Evolutionary conservation across 1,140 invertebrate species (phyloP), one percentile per base, ranked within the genome.

Genomic region (Drosophila triauraria): DNA sequence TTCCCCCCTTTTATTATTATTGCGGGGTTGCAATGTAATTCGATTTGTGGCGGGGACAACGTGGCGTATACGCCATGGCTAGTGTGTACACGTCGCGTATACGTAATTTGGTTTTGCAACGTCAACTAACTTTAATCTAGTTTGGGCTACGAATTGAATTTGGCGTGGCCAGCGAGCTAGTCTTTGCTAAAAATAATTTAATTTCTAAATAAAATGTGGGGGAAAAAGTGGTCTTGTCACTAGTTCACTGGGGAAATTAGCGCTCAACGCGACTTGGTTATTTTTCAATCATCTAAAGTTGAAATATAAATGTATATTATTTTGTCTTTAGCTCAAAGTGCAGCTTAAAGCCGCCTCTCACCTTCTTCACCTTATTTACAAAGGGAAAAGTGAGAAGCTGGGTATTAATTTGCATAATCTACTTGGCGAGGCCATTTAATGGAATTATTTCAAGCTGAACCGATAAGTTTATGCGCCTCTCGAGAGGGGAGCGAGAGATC

Each of bases 51-150:
- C 10, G n/a, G 4, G 13, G 50, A 13, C 44, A 44, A 58, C 47
- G 48, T 35, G 46, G 60, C 72, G 65, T 72, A 82, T 81, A 48
- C 72, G 72, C 62, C 35, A 81, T 78, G 54, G 15, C 38, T 44
- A 7, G 40, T 32, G 61, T 32, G 60, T 35, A 65, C 42, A 57
- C 42, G 43, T 17, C 10, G 35, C 65, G 65, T 59, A 61, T 54
- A 25, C 60, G 72, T 78, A 77, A 77, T 82, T 56, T 46, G 17
- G 13, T 69, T 61, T 17, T 43, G 27, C 58, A 35, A 15, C 32
- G 9, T n/a, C 48, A 60, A 60, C 53, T 51, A 3, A 20, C 35
- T 48, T 42, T 48, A 72, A 74, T 74, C 68, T 25, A 25, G 46
- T 74, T 74, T 51, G 0, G 53, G 9, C 9, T 12, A 4, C 3